phyloP scores from a whole-genome alignment of 2,797 vertebrate species.

The Monodelphis domestica region DNA sequence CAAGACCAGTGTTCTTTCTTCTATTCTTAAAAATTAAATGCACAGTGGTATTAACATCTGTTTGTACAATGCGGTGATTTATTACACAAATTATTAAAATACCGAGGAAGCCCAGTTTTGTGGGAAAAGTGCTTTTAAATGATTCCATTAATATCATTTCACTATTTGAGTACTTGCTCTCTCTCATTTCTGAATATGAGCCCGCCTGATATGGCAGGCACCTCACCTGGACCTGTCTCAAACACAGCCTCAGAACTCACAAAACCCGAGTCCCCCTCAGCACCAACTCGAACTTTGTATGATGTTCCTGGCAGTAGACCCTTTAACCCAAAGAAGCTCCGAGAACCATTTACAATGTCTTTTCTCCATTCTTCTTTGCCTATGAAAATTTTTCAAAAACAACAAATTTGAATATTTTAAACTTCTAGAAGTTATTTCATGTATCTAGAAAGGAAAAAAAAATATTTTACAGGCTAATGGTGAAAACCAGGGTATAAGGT shows the following conservation, averaged over 20 bases:
- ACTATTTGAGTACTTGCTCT: neutral
- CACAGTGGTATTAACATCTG: neutral
- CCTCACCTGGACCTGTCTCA: constrained; percentile 97
- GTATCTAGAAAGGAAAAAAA: constrained; percentile 76
- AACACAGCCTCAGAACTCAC: constrained; percentile 92
- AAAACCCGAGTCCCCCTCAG: constrained; percentile 90
- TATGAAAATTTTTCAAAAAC: constrained; percentile 91
- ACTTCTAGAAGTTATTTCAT: constrained; percentile 72
- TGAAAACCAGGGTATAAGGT: constrained; percentile 56
- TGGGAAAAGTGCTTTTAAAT: neutral
- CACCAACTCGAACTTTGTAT: constrained; percentile 96
- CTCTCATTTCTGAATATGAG: constrained; percentile 43
- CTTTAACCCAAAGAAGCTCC: constrained; percentile 92
- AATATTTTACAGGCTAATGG: constrained; percentile 68
- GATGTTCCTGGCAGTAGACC: constrained; percentile 94
- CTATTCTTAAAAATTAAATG: neutral
- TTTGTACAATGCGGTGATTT: neutral
- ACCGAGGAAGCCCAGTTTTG: neutral
- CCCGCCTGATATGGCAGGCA: constrained; percentile 70
- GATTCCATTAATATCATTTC: neutral
- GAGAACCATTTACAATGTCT: constrained; percentile 95
- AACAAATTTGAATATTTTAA: constrained; percentile 86
- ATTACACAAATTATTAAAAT: neutral
- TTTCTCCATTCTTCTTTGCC: constrained; percentile 96
- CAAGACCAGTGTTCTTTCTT: neutral